These are phyloP conservation scores for Pantherophis guttatus DNA, from an alignment of 2,113 vertebrate genomes.

Conservation along the genomic window DNA sequence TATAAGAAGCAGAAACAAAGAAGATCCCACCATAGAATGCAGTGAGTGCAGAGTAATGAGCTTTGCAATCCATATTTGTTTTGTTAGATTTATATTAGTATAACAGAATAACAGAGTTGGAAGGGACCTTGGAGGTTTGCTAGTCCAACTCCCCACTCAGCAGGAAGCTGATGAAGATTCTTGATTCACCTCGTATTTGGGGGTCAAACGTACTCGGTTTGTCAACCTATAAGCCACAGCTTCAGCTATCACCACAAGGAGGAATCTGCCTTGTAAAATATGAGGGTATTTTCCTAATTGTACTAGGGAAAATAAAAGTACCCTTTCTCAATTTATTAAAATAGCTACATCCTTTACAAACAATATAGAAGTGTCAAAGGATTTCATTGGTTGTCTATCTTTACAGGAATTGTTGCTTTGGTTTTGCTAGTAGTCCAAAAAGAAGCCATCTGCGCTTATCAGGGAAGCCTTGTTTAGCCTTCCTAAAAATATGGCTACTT, in stretches of 20 bases:
- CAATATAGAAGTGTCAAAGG: background rate
- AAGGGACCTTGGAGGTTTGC: background rate
- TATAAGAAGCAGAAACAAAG: background rate
- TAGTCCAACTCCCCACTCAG: background rate
- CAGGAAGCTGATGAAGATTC: background rate
- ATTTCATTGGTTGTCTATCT: background rate
- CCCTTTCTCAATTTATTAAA: background rate
- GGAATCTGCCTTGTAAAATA: background rate
- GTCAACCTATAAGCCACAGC: background rate
- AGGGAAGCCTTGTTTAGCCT: background rate
- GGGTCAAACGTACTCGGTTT: background rate
- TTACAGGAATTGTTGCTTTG: background rate
- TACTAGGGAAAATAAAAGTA: background rate
- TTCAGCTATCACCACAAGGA: background rate
- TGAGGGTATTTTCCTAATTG: background rate
- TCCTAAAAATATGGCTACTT: background rate
- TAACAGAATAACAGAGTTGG: no score
- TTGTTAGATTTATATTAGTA: background rate
- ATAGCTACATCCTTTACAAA: background rate
- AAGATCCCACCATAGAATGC: background rate
- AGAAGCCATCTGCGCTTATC: background rate
- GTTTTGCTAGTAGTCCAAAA: background rate
- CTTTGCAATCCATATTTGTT: background rate
- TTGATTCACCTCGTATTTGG: background rate
- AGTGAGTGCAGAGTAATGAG: background rate